Evolutionary conservation across 2,888 invertebrate species (phyloP), one percentile per base, ranked within the genome.

Genomic region (Caenorhabditis sp.): DNA sequence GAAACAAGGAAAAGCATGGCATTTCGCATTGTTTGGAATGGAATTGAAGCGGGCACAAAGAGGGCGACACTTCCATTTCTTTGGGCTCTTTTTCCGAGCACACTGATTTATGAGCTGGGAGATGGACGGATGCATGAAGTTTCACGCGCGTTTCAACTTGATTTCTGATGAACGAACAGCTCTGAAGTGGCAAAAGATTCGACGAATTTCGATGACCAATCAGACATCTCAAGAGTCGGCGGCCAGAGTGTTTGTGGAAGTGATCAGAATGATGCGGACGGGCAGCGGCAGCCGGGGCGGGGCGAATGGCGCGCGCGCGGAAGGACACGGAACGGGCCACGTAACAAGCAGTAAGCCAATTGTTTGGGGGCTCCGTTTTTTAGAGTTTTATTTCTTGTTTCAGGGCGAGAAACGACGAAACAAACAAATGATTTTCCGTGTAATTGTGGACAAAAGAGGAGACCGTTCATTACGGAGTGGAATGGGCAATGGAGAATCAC

Each of bases 401-500:
- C 53, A 53, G 35, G 37, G 59, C 70, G 66, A 70, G 52, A 61
- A 53, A 68, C 50, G 59, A 43, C 45, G 39, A 43, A 56, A 46
- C 43, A 58, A 50, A 52, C 58, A 35, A 58, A 50, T 17, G 27
- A 30, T 59, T 58, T 66, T 68, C 52, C 58, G 58, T 59, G 53
- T 53, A 70, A 61, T 70, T 70, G 58, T 53, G 70, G 58, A 50
- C 58, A 68, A 58, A 52, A 68, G 68, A n/a, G n/a, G n/a, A n/a
- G n/a, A 68, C 58, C 68, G 68, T 32, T 58, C 30, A 58, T 68
- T 68, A 58, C 68, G 43, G 22, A 24, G 13, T 7, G 30, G 9
- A 50, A 50, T n/a, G 27, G 13, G 15, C 11, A 22, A n/a, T 35
- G 9, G n/a, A n/a, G n/a, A n/a, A n/a, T n/a, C n/a, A n/a, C n/a